These are phyloP conservation scores for Paguma larvata DNA, from an alignment of 2,797 vertebrate genomes.

Conservation along the genomic window DNA sequence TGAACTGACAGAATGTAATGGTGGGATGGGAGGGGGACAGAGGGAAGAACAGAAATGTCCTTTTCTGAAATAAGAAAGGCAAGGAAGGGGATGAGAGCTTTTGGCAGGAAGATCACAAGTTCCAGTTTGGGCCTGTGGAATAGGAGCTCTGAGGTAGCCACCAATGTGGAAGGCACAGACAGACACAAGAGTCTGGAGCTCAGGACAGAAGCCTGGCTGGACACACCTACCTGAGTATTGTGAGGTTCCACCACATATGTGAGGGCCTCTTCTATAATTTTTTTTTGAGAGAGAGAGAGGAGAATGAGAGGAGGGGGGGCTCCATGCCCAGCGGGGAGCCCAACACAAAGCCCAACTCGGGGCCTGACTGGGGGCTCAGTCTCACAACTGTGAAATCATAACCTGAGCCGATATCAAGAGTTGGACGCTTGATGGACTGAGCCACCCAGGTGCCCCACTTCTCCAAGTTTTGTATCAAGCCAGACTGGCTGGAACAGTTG, in stretches of 20 bases:
- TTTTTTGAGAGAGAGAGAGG: too few species aligned
- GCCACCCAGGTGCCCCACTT: too few species aligned
- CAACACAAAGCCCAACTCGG: too few species aligned
- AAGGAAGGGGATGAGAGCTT: not conserved
- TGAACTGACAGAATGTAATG: not conserved
- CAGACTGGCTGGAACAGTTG: not conserved
- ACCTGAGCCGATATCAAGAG: too few species aligned
- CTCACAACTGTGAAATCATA: too few species aligned
- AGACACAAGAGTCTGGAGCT: not conserved
- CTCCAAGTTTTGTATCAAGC: not conserved
- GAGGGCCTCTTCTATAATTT: not conserved
- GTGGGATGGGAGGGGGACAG: too few species aligned
- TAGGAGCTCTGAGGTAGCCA: not conserved
- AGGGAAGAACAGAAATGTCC: not conserved
- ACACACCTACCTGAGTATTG: fast-evolving
- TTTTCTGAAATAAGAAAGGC: not conserved
- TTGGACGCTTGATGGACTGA: too few species aligned
- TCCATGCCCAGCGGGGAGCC: too few species aligned
- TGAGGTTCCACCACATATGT: fast-evolving
- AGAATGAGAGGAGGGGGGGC: too few species aligned
- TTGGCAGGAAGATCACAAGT: not conserved
- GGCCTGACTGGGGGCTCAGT: too few species aligned
- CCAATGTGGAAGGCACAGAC: not conserved
- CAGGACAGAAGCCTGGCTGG: not conserved
- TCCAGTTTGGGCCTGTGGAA: not conserved